These are phyloP conservation scores for Eriocheir sinensis DNA, from an alignment of 1,140 invertebrate species.

Conservation along the genomic window DNA sequence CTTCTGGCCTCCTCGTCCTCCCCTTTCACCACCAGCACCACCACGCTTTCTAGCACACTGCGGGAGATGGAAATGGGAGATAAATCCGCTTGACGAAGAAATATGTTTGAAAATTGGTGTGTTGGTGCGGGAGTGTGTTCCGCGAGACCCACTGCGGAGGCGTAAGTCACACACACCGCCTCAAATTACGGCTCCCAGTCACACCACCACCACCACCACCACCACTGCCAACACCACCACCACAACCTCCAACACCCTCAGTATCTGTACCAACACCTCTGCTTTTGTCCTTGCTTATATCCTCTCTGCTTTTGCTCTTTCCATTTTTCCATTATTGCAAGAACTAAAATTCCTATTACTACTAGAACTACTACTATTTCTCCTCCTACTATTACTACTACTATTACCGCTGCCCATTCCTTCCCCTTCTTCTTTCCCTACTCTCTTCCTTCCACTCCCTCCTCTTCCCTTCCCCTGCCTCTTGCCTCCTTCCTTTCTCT, in stretches of 20 bases:
- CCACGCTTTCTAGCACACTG: not conserved
- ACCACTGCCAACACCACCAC: not conserved
- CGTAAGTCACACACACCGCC: not conserved
- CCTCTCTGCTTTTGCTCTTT: too few species aligned
- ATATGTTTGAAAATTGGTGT: constrained; percentile 15
- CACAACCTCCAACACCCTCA: not conserved
- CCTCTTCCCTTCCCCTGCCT: too few species aligned
- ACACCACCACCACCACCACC: not conserved
- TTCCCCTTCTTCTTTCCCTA: not conserved
- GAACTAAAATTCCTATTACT: too few species aligned
- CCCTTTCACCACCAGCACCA: too few species aligned
- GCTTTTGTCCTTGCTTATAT: not conserved
- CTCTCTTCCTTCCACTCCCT: not conserved
- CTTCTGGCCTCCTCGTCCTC: too few species aligned
- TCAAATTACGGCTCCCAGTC: not conserved
- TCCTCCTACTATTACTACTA: not conserved
- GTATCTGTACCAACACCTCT: not conserved
- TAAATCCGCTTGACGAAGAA: not conserved
- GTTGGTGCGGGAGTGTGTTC: not conserved
- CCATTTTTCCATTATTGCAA: too few species aligned
- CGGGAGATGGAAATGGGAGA: not conserved
- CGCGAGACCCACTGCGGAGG: not conserved
- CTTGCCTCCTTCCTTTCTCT: not conserved
- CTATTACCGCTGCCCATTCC: not conserved
- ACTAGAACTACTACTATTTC: too few species aligned